These are phyloP conservation scores for Origma solitaria DNA, from an alignment of 2,113 vertebrate genomes.

Conservation along the genomic window DNA sequence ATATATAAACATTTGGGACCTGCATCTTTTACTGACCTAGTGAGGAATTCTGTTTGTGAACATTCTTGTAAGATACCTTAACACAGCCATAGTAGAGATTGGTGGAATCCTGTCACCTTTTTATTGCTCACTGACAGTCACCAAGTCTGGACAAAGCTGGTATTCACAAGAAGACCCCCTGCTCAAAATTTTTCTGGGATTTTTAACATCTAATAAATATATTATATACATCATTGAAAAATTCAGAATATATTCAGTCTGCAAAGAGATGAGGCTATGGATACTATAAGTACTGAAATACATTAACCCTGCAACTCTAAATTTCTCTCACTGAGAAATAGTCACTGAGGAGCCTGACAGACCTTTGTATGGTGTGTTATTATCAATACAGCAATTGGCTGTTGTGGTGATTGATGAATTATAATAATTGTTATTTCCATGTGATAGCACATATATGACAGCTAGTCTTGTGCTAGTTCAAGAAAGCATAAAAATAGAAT, in stretches of 20 bases:
- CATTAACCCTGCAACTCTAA: background rate
- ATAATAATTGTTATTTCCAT: background rate
- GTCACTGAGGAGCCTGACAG: background rate
- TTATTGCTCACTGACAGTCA: background rate
- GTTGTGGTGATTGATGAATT: background rate
- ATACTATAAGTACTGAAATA: background rate
- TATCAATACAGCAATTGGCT: background rate
- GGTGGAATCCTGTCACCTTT: background rate
- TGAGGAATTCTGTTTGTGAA: background rate
- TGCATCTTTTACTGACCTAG: background rate
- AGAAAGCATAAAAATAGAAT: background rate
- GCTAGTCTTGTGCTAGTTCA: background rate
- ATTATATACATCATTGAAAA: background rate
- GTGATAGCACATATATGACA: background rate
- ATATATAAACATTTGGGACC: background rate
- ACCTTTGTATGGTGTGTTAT: background rate
- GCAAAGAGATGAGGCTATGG: background rate
- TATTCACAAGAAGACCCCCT: background rate
- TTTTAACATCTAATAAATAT: background rate
- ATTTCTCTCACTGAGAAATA: background rate
- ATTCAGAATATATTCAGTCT: background rate
- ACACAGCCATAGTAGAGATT: rapidly evolving
- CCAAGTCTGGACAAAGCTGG: background rate
- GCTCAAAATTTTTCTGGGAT: background rate
- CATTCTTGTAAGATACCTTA: background rate